Base-by-base conservation (phyloP, 2,113 vertebrate genomes). In the Cisticola juncidis region DNA sequence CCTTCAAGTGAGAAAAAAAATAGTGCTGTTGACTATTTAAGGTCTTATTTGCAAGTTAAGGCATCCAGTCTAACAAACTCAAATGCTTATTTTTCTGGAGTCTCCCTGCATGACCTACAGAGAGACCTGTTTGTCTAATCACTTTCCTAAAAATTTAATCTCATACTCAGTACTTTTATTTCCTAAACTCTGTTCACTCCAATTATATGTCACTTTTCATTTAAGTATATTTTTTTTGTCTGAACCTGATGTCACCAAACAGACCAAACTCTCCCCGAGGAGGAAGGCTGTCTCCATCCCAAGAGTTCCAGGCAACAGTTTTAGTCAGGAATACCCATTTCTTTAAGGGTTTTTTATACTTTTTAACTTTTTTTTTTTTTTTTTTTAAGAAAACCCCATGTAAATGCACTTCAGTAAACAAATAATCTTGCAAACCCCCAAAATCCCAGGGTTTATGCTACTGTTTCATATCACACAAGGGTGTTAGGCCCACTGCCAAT, bases 401-500 rank as follows among this genome's bases (percentile, higher is more conserved):
- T 40, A 94, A 88, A 84, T n/a, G 13, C 53, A 76, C 77, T 90
- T 91, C 86, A 86, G 33, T 47, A 79, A 84, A 92, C n/a, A 88
- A 94, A 94, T 80, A 91, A 90, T 85, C 60, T 73, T 86, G 47
- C 48, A 89, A 68, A 81, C 29, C 66, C 42, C 13, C 14, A 35
- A 73, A 76, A 81, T 93, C 66, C 51, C 44, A 65, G 42, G 70
- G 77, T 92, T 95, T 96, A 51, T 44, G 95, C 94, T 96, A 95
- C 96, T 92, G 85, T 97, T 96, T 85, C 65, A 21, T 95, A 95
- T 96, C 93, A 94, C 93, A 80, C 70, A 9, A 92, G 92, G 77
- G 56, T 88, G 81, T 94, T 94, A 86, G 93, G 88, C 87, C 57
- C 45, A 18, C 71, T 93, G 94, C 92, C 96, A 97, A 9, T 29